Percentiles rank a stretch among this genome's conserved stretches.
These are phyloP conservation scores for Rissa tridactyla DNA, from an alignment of 2,113 vertebrate species.

Conservation along the genomic window DNA sequence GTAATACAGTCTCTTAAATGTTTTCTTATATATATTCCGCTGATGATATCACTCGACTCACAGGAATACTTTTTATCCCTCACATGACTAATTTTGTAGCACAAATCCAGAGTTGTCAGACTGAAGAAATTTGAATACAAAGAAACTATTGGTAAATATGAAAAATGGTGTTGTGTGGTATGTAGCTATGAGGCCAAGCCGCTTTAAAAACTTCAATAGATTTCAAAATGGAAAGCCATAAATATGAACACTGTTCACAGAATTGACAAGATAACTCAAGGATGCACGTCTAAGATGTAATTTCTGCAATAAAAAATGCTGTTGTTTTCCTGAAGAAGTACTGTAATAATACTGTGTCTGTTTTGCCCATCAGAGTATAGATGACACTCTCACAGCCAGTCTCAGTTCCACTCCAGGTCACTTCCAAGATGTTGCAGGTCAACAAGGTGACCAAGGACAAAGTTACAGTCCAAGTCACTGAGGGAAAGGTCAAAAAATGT, in stretches of 20 bases:
- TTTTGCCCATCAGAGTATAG: slow-evolving; percentile 53
- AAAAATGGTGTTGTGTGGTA: neutral
- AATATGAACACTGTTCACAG: neutral
- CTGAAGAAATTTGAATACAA: neutral
- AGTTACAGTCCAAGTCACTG: slow-evolving; percentile 47
- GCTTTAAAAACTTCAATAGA: neutral
- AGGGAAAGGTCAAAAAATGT: slow-evolving; percentile 49
- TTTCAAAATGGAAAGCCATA: neutral
- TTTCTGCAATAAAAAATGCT: neutral
- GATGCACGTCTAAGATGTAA: neutral
- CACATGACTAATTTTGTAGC: neutral
- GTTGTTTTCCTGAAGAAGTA: neutral
- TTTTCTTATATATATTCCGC: neutral
- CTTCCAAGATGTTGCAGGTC: slow-evolving; percentile 63
- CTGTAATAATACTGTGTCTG: neutral
- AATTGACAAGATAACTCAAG: neutral
- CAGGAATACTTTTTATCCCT: neutral
- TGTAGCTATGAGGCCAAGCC: neutral
- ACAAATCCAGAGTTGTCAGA: neutral
- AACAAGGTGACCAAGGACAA: slow-evolving; percentile 50
- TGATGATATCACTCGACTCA: neutral
- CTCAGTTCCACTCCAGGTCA: slow-evolving; percentile 63
- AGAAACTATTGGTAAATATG: neutral
- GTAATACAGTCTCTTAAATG: neutral
- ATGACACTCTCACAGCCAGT: slow-evolving; percentile 60